Evolutionary conservation across 2,888 invertebrate genomes (phyloP).

Genomic region (Drosophila conformis): DNA sequence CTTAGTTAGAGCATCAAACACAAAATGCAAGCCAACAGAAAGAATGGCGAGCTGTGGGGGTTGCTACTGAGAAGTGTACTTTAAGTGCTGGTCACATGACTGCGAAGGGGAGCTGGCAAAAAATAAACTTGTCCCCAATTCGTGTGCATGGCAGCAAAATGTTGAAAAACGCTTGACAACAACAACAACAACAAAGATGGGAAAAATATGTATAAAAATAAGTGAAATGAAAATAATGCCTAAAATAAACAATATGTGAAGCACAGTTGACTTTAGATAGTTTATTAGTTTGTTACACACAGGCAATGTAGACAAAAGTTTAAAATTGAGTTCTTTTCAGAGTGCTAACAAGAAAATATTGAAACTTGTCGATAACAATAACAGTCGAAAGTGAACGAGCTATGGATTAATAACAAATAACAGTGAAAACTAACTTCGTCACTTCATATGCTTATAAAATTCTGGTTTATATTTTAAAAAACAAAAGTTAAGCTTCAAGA

Average conservation of each 20-base stretch:
- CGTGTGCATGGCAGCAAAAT: constrained; percentile 49
- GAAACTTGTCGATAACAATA: constrained; percentile 1
- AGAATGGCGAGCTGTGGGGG: not conserved
- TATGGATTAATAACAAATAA: not conserved
- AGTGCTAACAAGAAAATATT: not conserved
- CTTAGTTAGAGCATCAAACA: constrained; percentile 64
- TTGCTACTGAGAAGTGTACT: constrained; percentile 38
- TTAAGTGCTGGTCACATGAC: constrained; percentile 65
- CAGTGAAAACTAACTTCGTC: not conserved
- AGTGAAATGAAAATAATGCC: constrained; percentile 10
- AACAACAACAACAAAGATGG: constrained; percentile 8
- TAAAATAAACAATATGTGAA: constrained; percentile 27
- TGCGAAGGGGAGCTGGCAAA: constrained; percentile 57
- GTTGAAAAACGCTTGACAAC: constrained; percentile 33
- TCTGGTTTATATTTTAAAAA: not conserved
- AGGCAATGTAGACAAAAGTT: not conserved
- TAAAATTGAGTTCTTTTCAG: not conserved
- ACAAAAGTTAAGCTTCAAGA: not conserved
- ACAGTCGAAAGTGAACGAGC: not conserved
- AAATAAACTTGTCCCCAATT: constrained; percentile 63
- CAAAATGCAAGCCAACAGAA: constrained; percentile 53
- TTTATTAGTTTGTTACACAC: constrained; percentile 24
- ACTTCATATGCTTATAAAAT: not conserved
- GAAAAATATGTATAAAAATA: constrained; percentile 10
- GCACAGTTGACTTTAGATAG: constrained; percentile 14